Conservation (phyloP, 2,888 invertebrate species). For the Gymnosoma rotundatum region DNA sequence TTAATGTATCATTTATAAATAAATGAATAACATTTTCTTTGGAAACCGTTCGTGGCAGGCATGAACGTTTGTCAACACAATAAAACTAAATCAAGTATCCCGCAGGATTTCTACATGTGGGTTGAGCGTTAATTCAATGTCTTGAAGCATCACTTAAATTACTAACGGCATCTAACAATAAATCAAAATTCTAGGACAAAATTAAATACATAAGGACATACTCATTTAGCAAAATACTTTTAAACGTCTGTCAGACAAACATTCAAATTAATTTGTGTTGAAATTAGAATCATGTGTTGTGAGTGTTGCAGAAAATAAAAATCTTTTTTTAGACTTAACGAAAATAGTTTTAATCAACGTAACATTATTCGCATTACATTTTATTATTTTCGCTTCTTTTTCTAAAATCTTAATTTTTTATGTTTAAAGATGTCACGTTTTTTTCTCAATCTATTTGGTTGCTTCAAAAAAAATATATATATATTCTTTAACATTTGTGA, state of each 20-base stretch:
- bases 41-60: slow-evolving; percentile 43
- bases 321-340: slow-evolving; percentile 43
- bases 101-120: slow-evolving; percentile 57
- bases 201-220: background rate
- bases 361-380: background rate
- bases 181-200: slow-evolving; percentile 36
- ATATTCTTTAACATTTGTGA: too few relatives aligned
- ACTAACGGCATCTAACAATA: slow-evolving; percentile 47
- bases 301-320: slow-evolving; percentile 23
- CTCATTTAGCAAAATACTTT: background rate
- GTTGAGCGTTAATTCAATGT: slow-evolving; percentile 12
- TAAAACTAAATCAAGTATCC: slow-evolving; percentile 56
- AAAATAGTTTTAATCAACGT: slow-evolving; percentile 42
- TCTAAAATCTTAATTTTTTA: background rate
- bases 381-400: background rate
- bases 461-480: too few relatives aligned
- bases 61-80: slow-evolving; percentile 1
- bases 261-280: slow-evolving; percentile 17
- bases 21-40: slow-evolving; percentile 32
- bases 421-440: background rate
- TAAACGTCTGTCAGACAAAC: slow-evolving; percentile 2
- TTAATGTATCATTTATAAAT: slow-evolving; percentile 54
- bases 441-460: too few relatives aligned
- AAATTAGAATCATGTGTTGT: slow-evolving; percentile 58
- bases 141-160: slow-evolving; percentile 64